Evolutionary conservation across 1,140 invertebrate species (phyloP).

Genomic region (Halictus rubicundus): DNA sequence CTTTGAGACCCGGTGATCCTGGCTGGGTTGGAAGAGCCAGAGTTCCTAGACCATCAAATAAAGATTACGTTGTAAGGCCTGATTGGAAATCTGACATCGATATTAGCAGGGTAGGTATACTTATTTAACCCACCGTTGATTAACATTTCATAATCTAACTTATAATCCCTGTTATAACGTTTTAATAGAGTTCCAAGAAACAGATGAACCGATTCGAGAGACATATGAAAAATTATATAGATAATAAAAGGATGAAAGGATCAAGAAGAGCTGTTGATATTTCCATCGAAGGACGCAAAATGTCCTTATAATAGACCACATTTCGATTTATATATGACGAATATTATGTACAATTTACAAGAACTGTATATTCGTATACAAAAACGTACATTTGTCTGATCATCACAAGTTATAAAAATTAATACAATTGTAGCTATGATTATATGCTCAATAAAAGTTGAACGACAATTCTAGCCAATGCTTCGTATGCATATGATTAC

Average conservation of each 20-base stretch:
- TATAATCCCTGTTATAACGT: slow-evolving; percentile 40
- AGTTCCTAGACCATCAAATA: slow-evolving; percentile 96
- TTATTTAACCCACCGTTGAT: neutral
- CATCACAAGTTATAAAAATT: neutral
- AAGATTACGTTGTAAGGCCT: slow-evolving; percentile 97
- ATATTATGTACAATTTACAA: neutral
- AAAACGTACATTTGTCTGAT: neutral
- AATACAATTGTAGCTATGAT: slow-evolving; percentile 14
- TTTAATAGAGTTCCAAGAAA: slow-evolving; percentile 87
- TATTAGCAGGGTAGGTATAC: slow-evolving; percentile 86
- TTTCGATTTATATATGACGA: neutral
- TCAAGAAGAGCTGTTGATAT: slow-evolving; percentile 92
- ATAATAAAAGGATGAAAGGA: slow-evolving; percentile 90
- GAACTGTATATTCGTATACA: neutral
- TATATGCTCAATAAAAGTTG: slow-evolving; percentile 41
- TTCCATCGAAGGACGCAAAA: slow-evolving; percentile 97
- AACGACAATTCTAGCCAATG: neutral
- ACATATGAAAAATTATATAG: slow-evolving; percentile 94
- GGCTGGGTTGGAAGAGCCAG: slow-evolving; percentile 97
- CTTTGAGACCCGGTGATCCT: slow-evolving; percentile 93
- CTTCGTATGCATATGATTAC: no score
- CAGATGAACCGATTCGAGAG: slow-evolving; percentile 93
- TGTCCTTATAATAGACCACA: slow-evolving; percentile 86
- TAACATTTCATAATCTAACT: slow-evolving; percentile 4
- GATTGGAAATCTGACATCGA: slow-evolving; percentile 94